A percentile compares a stretch with the other conserved stretches of the same genome.
These are phyloP conservation scores for Drosophila ohnishii DNA, from an alignment of 1,140 invertebrate species.

Conservation along the genomic window DNA sequence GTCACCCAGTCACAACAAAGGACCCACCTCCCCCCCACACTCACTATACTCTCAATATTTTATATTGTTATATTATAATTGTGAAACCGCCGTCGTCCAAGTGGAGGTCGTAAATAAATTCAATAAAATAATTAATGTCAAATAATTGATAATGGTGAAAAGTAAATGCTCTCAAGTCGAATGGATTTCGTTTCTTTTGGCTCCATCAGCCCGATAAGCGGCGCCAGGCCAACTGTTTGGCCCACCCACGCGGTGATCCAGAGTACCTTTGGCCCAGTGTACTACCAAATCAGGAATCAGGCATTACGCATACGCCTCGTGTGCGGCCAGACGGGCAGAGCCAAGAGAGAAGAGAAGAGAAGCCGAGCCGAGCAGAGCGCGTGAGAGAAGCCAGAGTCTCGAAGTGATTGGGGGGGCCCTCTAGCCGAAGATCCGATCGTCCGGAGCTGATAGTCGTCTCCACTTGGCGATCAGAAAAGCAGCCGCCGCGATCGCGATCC, in stretches of 20 bases:
- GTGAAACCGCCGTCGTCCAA: not conserved
- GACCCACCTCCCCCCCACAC: not conserved
- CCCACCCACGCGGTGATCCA: conserved; percentile 20
- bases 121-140: conserved; percentile 50
- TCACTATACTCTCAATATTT: conserved; percentile 7
- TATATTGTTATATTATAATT: conserved; percentile 40
- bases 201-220: conserved; percentile 17
- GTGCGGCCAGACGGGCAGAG: conserved; percentile 9
- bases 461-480: conserved; percentile 23
- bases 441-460: conserved; percentile 14
- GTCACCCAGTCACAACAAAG: conserved; percentile 2
- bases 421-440: conserved; percentile 11
- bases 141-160: conserved; percentile 31
- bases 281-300: not conserved
- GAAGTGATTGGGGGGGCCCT: not conserved
- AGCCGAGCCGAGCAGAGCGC: not conserved
- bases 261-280: conserved; percentile 27
- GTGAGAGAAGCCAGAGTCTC: not conserved
- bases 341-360: not conserved
- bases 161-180: not conserved
- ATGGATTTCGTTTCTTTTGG: not conserved
- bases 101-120: conserved; percentile 30
- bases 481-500: conserved; percentile 7
- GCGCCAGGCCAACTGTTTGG: conserved; percentile 16
- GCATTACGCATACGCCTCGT: conserved; percentile 57